Percentiles rank a stretch among this genome's conserved stretches.
Evolutionary conservation across 1,140 invertebrate genomes (phyloP).

Genomic region (Meteorus sp.): DNA sequence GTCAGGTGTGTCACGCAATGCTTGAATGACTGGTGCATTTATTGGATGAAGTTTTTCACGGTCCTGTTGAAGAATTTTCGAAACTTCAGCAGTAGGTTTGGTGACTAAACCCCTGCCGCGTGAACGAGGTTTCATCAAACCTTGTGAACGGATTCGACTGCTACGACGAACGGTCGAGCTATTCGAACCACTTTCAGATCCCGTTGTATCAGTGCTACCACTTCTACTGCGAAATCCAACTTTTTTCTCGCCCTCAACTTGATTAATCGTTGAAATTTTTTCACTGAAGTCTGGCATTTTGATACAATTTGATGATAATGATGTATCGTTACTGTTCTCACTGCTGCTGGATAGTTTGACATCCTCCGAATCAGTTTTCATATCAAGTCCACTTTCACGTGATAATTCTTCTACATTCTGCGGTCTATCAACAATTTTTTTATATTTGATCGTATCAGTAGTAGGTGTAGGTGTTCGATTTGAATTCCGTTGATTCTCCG

Average conservation of each 20-base stretch:
- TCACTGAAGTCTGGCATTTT: constrained; percentile 44
- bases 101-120: constrained; percentile 52
- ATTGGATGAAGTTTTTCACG: background rate
- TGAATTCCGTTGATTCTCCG: constrained; percentile 10
- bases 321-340: constrained; percentile 56
- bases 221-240: constrained; percentile 49
- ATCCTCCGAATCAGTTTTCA: constrained; percentile 48
- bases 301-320: constrained; percentile 40
- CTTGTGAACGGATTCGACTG: constrained; percentile 56
- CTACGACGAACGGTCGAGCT: constrained; percentile 56
- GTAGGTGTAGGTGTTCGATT: constrained; percentile 10
- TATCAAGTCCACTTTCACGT: constrained; percentile 47
- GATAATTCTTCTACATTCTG: constrained; percentile 42
- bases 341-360: constrained; percentile 52
- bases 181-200: constrained; percentile 54
- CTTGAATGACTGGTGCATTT: background rate
- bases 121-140: constrained; percentile 53
- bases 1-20: constrained; percentile 30
- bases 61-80: constrained; percentile 32
- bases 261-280: constrained; percentile 29
- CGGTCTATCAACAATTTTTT: constrained; percentile 27
- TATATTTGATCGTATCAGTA: constrained; percentile 14
- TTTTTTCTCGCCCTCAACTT: constrained; percentile 46
- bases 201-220: constrained; percentile 54
- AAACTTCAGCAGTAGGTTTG: constrained; percentile 46